A percentile compares a stretch with the other conserved stretches of the same genome.
Conservation (phyloP, 2,888 invertebrate genomes). For the Megamerina dolium region DNA sequence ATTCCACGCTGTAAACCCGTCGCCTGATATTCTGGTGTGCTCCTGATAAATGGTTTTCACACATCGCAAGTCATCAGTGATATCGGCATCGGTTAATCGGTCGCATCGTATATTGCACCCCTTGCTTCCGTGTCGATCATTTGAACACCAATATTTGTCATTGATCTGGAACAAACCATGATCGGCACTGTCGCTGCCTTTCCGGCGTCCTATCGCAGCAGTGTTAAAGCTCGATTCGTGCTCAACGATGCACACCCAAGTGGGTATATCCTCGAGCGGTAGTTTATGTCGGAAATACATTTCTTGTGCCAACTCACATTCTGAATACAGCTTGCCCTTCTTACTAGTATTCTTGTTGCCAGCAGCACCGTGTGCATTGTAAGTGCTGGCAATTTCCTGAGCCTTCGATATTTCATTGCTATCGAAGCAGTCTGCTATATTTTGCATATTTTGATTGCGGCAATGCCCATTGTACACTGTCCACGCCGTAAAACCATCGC, state of each 20-base stretch:
- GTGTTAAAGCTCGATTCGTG: conserved; percentile 67
- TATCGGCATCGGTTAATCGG: conserved; percentile 61
- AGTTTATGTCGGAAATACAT: conserved; percentile 54
- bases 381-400: neutral
- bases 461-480: conserved; percentile 61
- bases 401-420: conserved; percentile 16
- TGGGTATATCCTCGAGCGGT: conserved; percentile 52
- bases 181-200: conserved; percentile 55
- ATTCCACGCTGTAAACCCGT: conserved; percentile 69
- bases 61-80: conserved; percentile 63
- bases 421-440: conserved; percentile 26
- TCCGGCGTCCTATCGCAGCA: conserved; percentile 53
- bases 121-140: conserved; percentile 47
- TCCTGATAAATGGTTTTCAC: conserved; percentile 59
- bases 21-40: conserved; percentile 59
- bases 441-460: conserved; percentile 29
- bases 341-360: neutral
- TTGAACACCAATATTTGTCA: conserved; percentile 63
- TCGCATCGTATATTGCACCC: conserved; percentile 60
- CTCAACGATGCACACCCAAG: conserved; percentile 68
- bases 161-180: conserved; percentile 72
- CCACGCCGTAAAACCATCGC: conserved; percentile 69
- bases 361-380: neutral
- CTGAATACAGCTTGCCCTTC: conserved; percentile 54
- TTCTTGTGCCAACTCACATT: conserved; percentile 67